phyloP scores from a whole-genome alignment of 1,140 invertebrate species.

The Ridgeia piscesae region DNA sequence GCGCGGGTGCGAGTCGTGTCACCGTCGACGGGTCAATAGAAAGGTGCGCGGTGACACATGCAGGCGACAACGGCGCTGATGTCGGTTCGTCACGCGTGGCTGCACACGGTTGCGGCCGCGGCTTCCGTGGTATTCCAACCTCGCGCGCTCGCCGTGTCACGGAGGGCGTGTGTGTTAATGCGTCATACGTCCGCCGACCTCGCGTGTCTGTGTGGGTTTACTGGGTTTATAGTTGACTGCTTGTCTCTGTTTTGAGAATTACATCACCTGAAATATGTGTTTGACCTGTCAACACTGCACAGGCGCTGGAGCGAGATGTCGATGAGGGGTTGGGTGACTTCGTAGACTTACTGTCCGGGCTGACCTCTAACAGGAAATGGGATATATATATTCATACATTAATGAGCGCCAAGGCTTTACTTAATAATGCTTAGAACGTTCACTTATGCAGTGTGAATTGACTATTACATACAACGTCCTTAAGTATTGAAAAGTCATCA shows the following conservation, averaged over 20 bases:
- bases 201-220: neutral
- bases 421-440: no score
- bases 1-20: neutral
- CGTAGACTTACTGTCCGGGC: no score
- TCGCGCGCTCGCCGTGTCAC: neutral
- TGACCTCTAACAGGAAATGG: no score
- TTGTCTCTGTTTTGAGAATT: neutral
- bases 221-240: neutral
- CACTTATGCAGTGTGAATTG: no score
- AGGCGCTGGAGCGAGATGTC: no score
- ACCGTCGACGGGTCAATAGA: neutral
- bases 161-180: neutral
- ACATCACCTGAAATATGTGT: neutral
- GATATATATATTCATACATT: no score
- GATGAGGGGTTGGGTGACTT: no score
- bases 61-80: neutral
- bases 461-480: no score
- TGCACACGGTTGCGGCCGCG: neutral
- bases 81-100: neutral
- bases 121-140: neutral
- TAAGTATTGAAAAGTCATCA: no score
- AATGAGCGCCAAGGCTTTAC: no score
- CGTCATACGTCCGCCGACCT: neutral
- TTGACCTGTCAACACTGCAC: no score
- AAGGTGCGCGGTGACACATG: neutral